Conservation (phyloP, 1,140 invertebrate genomes). For the Schlechtendalia chinensis region DNA sequence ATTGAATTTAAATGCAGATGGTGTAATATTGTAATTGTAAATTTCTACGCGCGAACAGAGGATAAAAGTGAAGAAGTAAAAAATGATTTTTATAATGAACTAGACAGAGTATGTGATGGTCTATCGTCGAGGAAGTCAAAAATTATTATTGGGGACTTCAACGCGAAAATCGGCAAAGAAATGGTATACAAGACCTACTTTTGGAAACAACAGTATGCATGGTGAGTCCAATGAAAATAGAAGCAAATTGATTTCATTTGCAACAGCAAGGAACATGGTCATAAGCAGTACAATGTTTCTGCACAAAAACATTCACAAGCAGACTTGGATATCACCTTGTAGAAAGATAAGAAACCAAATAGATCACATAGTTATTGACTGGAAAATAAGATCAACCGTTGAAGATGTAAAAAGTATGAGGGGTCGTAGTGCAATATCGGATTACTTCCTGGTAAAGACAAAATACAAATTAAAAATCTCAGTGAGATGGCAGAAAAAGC, state of each 20-base stretch:
- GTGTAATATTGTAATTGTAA: not conserved
- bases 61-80: slow-evolving; percentile 22
- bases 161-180: not conserved
- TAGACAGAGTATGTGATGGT: not conserved
- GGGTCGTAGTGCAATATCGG: not conserved
- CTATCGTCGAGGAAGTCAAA: not conserved
- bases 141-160: not conserved
- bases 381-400: not conserved
- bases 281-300: slow-evolving; percentile 17
- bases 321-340: slow-evolving; percentile 53
- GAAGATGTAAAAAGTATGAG: slow-evolving; percentile 7
- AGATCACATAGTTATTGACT: slow-evolving; percentile 50
- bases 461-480: slow-evolving; percentile 13
- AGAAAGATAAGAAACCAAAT: slow-evolving; percentile 50
- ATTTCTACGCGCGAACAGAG: slow-evolving; percentile 37
- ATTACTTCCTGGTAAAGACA: slow-evolving; percentile 6
- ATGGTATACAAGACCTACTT: not conserved
- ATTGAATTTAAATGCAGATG: not conserved
- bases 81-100: slow-evolving; percentile 5
- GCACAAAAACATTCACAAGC: slow-evolving; percentile 28
- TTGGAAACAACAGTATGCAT: not conserved
- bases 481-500: not conserved
- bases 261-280: not conserved
- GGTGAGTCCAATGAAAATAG: not conserved
- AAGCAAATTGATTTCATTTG: not conserved